Conservation (phyloP, 1,140 invertebrate genomes). For the Philotrypesis tridentata region DNA sequence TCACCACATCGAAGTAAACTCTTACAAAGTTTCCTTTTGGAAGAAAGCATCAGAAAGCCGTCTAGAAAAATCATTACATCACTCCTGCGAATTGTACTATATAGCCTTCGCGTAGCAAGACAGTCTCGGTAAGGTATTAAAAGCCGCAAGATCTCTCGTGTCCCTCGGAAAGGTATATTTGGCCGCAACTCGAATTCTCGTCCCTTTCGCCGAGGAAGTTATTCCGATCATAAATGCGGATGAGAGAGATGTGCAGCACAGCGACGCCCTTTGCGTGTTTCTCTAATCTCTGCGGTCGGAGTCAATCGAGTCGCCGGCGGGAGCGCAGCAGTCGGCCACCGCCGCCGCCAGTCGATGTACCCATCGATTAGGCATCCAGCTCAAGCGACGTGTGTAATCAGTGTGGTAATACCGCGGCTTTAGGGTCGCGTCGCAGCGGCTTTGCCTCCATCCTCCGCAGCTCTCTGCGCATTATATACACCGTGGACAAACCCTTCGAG, state of each 20-base stretch:
- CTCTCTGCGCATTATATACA: neutral
- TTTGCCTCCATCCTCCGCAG: neutral
- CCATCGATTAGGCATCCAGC: constrained; percentile 16
- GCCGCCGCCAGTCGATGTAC: constrained; percentile 27
- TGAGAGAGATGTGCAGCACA: too few relatives aligned
- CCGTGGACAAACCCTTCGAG: neutral
- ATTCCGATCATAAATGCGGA: neutral
- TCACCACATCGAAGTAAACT: too few relatives aligned
- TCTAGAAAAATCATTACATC: too few relatives aligned
- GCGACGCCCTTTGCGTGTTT: neutral
- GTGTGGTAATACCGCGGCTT: constrained; percentile 30
- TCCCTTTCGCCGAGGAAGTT: neutral
- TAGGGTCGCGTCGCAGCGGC: neutral
- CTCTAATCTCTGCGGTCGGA: constrained; percentile 44
- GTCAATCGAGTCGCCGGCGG: constrained; percentile 21
- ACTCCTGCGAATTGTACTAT: too few relatives aligned
- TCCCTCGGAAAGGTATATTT: neutral
- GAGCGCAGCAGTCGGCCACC: too few relatives aligned
- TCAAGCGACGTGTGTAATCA: constrained; percentile 37
- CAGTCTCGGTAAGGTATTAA: too few relatives aligned
- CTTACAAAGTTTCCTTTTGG: too few relatives aligned
- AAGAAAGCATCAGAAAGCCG: too few relatives aligned
- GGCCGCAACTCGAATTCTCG: neutral
- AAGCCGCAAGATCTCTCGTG: too few relatives aligned
- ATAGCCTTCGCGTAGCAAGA: too few relatives aligned